Evolutionary conservation across 2,888 invertebrate genomes (phyloP).

Genomic region (Perdita meconis): DNA sequence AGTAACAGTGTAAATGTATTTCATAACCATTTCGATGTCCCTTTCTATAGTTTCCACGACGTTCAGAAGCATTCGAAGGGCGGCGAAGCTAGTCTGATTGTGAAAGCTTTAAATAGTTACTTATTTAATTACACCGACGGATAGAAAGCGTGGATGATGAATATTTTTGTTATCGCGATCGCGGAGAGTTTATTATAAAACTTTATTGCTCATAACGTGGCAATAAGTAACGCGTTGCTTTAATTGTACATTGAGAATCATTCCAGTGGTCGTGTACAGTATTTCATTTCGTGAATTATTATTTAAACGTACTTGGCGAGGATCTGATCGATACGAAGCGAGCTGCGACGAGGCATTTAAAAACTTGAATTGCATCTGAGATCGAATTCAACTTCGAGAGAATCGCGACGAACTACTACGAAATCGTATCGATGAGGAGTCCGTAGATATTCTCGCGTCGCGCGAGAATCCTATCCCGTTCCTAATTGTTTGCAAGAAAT

Average conservation of each 20-base stretch:
- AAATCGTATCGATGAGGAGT: background rate
- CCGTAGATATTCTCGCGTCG: background rate
- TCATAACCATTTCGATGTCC: background rate
- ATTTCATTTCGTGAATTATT: background rate
- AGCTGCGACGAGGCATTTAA: background rate
- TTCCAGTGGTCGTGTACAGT: conserved; percentile 44
- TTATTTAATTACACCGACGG: conserved; percentile 24
- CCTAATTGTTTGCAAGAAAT: conserved; percentile 22
- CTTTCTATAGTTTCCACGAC: background rate
- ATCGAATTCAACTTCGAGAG: conserved; percentile 1
- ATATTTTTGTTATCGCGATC: conserved; percentile 28
- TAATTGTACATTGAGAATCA: conserved; percentile 40
- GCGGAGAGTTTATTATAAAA: conserved; percentile 22
- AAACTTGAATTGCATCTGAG: background rate
- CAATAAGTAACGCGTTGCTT: conserved; percentile 52
- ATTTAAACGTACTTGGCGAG: background rate
- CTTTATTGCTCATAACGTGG: conserved; percentile 55
- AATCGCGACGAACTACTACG: conserved; percentile 28
- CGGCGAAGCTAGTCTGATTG: conserved; percentile 46
- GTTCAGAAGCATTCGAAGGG: background rate
- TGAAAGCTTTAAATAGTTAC: conserved; percentile 44
- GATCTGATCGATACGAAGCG: background rate
- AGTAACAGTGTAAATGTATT: conserved; percentile 8
- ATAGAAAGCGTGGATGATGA: background rate
- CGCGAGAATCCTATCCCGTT: conserved; percentile 32